Percentiles rank a stretch among this genome's conserved stretches.
Evolutionary conservation across 2,888 invertebrate species (phyloP).

Genomic region (Salpingus planirostris): DNA sequence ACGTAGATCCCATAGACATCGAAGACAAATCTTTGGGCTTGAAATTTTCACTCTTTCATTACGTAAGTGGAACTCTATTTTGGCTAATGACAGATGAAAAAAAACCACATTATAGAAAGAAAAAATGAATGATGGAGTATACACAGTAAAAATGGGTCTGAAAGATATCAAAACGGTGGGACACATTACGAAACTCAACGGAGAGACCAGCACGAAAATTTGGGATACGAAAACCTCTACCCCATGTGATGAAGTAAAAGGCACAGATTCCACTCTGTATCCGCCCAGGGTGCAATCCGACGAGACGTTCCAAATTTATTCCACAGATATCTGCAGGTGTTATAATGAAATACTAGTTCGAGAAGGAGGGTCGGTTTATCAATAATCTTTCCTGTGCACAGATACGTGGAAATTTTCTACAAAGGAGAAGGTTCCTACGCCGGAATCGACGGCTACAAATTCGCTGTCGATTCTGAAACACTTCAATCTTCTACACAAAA

Average conservation of each 20-base stretch:
- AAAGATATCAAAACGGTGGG: constrained; percentile 41
- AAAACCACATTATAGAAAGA: no score
- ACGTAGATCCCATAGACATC: no score
- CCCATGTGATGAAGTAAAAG: constrained; percentile 44
- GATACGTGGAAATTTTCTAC: not conserved
- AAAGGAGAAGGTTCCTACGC: not conserved
- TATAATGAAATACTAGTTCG: constrained; percentile 5
- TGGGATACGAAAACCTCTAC: constrained; percentile 36
- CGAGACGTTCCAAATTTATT: constrained; percentile 49
- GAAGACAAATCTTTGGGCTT: no score
- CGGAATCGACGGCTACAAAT: not conserved
- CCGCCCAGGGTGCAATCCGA: no score
- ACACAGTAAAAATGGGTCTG: constrained; percentile 45
- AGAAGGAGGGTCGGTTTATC: not conserved
- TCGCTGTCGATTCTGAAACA: not conserved
- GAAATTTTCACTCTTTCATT: no score
- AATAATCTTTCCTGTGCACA: not conserved
- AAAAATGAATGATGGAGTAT: no score
- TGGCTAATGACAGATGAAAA: no score
- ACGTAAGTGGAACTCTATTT: no score
- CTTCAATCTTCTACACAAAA: not conserved
- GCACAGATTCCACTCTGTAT: constrained; percentile 50
- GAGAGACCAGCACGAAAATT: constrained; percentile 31
- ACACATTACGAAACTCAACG: constrained; percentile 42
- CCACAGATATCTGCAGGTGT: constrained; percentile 58